These are phyloP conservation scores for Pollenia griseotomentosa DNA, from an alignment of 2,888 invertebrate species.

Conservation along the genomic window DNA sequence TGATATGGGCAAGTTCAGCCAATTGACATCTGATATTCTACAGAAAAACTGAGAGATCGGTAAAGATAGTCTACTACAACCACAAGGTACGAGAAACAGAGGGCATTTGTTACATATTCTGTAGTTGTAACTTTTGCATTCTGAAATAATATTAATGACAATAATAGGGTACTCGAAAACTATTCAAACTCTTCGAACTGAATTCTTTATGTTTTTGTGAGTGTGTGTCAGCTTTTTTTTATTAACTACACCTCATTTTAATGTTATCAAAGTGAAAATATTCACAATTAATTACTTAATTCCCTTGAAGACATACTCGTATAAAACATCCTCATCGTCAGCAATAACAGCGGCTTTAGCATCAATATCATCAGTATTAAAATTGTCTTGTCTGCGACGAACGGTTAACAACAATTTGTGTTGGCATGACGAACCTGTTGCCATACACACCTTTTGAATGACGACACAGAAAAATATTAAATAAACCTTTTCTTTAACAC, in stretches of 20 bases:
- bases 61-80: too few species aligned
- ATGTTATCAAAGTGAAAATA: slow-evolving; percentile 69
- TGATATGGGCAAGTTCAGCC: too few species aligned
- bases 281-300: slow-evolving; percentile 75
- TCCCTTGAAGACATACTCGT: slow-evolving; percentile 66
- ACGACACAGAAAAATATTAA: slow-evolving; percentile 50
- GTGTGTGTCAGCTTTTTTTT: slow-evolving; percentile 10
- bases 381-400: slow-evolving; percentile 57
- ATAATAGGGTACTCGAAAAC: too few species aligned
- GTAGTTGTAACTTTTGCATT: too few species aligned
- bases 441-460: slow-evolving; percentile 69
- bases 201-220: background rate
- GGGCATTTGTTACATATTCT: too few species aligned
- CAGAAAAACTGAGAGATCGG: too few species aligned
- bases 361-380: slow-evolving; percentile 37
- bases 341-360: slow-evolving; percentile 18
- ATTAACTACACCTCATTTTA: slow-evolving; percentile 61
- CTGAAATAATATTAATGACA: too few species aligned
- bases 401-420: slow-evolving; percentile 58
- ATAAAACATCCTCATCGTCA: slow-evolving; percentile 22
- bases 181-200: too few species aligned
- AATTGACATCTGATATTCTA: too few species aligned
- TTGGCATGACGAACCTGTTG: slow-evolving; percentile 73
- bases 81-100: too few species aligned
- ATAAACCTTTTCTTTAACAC: slow-evolving; percentile 18